Evolutionary conservation across 2,888 invertebrate species (phyloP).

Genomic region (Ormyrus rosae): DNA sequence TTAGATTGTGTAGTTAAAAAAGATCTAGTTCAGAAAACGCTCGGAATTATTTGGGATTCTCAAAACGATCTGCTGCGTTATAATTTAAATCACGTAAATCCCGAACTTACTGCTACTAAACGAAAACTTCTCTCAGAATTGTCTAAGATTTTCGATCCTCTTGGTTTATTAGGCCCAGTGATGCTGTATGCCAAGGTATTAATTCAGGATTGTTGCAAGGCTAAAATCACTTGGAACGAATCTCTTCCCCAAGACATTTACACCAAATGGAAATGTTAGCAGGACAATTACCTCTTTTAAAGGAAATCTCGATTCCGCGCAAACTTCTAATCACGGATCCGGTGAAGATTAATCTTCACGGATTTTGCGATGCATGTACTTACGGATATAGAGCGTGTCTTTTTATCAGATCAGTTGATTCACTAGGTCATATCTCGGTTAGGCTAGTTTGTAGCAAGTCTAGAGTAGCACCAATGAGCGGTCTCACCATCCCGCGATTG

Average conservation of each 20-base stretch:
- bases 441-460: slow-evolving; percentile 49
- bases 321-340: too few relatives aligned
- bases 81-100: background rate
- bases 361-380: slow-evolving; percentile 31
- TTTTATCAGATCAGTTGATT: slow-evolving; percentile 1
- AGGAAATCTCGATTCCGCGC: slow-evolving; percentile 28
- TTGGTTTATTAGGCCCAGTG: background rate
- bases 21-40: slow-evolving; percentile 30
- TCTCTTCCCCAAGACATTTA: slow-evolving; percentile 20
- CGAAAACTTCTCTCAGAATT: slow-evolving; percentile 41
- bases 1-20: slow-evolving; percentile 31
- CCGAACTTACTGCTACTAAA: slow-evolving; percentile 19
- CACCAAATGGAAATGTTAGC: slow-evolving; percentile 12
- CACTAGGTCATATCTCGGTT: background rate
- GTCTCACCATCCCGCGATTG: slow-evolving; percentile 46
- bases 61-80: background rate
- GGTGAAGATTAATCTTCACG: too few relatives aligned
- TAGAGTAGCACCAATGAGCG: slow-evolving; percentile 44
- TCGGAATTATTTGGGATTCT: slow-evolving; percentile 10
- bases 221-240: slow-evolving; percentile 20
- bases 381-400: slow-evolving; percentile 45
- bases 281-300: background rate
- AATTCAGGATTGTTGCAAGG: slow-evolving; percentile 5
- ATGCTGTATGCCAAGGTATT: background rate
- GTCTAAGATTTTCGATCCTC: slow-evolving; percentile 35